Base-by-base conservation (phyloP, 2,113 vertebrate genomes). In the Python bivittatus region DNA sequence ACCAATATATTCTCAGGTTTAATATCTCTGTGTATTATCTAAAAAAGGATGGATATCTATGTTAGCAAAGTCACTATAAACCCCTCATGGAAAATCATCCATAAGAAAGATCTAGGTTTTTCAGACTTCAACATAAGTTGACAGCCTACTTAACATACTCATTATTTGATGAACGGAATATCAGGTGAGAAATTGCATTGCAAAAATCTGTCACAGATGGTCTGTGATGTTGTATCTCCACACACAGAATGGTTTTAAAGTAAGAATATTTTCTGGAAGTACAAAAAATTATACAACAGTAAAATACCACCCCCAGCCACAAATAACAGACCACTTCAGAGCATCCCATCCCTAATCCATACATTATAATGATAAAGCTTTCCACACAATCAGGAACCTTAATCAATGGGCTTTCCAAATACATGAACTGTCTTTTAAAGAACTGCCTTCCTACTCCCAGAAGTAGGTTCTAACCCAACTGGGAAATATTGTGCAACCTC, bases 1-100 rank as follows among this genome's bases (percentile, higher is more conserved):
- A 99, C 98, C 64, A 99, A 96, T n/a, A 99, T 98, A 95, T 99
- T 99, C 94, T 99, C 99, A 9, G 98, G 99, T 95, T 99, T 99
- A 95, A 99, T 97, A 95, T 99, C 99, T 56, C 98, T 98, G 88
- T 99, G 99, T 95, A 99, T 98, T 88, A 99, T 98, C 99, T 99
- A 93, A 53, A 88, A 90, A 93, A 94, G 20, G 4, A 94, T 17
- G 5, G 0, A 0, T 27, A 42, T 87, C 20, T 17, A 33, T 1
- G 8, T 0, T 48, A 60, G 6, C 27, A 42, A 42, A 57, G 23
- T 57, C 22, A 29, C 8, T 42, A 57, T 90, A 57, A 90, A 83
- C 53, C 12, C 20, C 27, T 33, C 23, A 13, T 54, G 86, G 2
- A 5, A 23, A n/a, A 1, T 13, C 22, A 44, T 23, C 84, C 15